Percentiles rank a stretch among this genome's conserved stretches.
These are phyloP conservation scores for Phyto melanocephala DNA, from an alignment of 2,888 invertebrate species.

Conservation along the genomic window DNA sequence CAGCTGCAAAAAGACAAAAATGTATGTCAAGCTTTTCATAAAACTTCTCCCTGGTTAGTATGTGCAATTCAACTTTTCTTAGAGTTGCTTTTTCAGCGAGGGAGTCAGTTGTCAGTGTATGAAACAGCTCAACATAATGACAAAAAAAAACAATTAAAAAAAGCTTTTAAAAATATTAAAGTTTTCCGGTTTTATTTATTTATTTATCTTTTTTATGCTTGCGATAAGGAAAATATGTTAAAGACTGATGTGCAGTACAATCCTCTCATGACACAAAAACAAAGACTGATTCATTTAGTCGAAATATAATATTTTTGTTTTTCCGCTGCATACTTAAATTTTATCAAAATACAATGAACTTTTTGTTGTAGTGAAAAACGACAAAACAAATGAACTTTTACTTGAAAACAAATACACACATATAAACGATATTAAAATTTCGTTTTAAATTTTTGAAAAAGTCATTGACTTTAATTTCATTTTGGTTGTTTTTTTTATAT, in stretches of 20 bases:
- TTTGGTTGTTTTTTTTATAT: not conserved
- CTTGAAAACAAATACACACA: not conserved
- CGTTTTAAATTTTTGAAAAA: not conserved
- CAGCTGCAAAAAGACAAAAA: not conserved
- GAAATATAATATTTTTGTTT: not conserved
- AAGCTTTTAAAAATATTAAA: conserved; percentile 60
- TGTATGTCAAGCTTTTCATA: conserved; percentile 47
- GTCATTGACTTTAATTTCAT: conserved; percentile 44
- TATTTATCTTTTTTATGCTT: not conserved
- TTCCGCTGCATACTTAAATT: too few relatives aligned
- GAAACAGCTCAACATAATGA: conserved; percentile 30
- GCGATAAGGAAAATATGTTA: conserved; percentile 43
- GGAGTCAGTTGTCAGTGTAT: conserved; percentile 16
- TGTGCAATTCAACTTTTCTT: not conserved
- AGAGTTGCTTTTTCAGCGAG: not conserved
- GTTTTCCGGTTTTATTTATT: conserved; percentile 63
- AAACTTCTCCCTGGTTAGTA: conserved; percentile 22
- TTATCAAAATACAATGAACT: conserved; percentile 33
- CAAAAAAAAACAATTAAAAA: not conserved
- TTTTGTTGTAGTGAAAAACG: not conserved
- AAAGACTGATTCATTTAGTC: conserved; percentile 22
- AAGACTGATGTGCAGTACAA: not conserved
- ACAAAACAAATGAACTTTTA: not conserved
- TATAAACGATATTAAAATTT: not conserved
- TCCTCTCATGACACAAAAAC: not conserved